Evolutionary conservation across 2,113 vertebrate genomes (phyloP), one percentile per base, ranked within the genome.

Genomic region (Dromiciops gliroides): DNA sequence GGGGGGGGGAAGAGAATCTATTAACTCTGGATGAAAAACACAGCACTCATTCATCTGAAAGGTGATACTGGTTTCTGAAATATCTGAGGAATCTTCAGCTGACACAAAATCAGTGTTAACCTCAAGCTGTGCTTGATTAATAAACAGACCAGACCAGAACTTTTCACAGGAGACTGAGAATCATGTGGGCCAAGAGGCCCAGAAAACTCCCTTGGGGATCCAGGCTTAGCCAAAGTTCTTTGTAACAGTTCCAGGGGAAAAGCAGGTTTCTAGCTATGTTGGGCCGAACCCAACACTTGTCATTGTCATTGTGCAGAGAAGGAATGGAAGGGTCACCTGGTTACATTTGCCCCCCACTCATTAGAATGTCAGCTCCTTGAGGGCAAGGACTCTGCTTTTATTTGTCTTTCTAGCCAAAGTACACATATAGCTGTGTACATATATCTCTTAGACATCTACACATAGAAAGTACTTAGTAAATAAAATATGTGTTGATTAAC

Each of bases 11-110:
- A 37, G 31, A 67, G 60, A 83, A n/a, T 44, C 5, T 83, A 22
- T 83, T 83, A 83, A n/a, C 16, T 92, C 24, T 60, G 37, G 92
- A n/a, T 75, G 90, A 94, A 95, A 95, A 94, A 94, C 51, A 49
- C 14, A 3, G 0, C 3, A 91, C 91, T 56, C 90, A 56, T 48
- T 90, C 48, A 90, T 90, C 51, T 91, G 11, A 11, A 75, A 0
- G 10, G 2, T 9, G 8, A 31, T 9, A 25, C 0, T 44, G 3
- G n/a, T 92, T 48, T 37, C 50, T 25, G 47, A 53, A 11, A 0
- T 50, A 16, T 49, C 51, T 94, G 31, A 60, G 28, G 90, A 93
- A 48, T 25, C 48, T 90, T 51, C 90, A 88, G 53, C 37, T 44
- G 48, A 67, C 93, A 90, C 31, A 67, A 37, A 60, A 91, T 48